Base-by-base conservation (phyloP, 1,140 invertebrate genomes). In the Lordiphosa collinella region DNA sequence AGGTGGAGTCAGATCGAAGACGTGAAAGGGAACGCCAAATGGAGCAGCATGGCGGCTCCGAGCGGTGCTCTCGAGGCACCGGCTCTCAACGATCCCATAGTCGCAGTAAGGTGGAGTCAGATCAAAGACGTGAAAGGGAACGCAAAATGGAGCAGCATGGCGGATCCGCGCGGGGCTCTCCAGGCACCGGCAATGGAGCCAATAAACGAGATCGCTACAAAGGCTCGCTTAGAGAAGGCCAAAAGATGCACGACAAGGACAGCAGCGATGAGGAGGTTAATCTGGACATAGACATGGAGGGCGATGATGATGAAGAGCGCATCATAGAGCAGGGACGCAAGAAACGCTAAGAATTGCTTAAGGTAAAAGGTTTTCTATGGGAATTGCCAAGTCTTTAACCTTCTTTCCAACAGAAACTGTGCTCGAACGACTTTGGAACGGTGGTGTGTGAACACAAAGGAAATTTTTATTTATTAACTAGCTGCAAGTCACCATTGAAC, bases 291-390 rank as follows among this genome's bases (percentile, higher is more conserved):
- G 93, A 96, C 43, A 94, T 96, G 59, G 95, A 96, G 38, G 97
- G 98, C 59, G 97, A 98, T 62, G 97, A 98, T 89, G 96, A 98
- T 88, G 97, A 98, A 88, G 96, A 98, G 89, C 93, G 94, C 58
- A 96, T 98, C 76, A 99, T 99, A 89, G 95, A 98, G 88, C 93
- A 93, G 80, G 91, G 96, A 70, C 92, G 97, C 60, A 96, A 96
- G 89, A 94, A 97, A 88, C 91, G 97, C 38, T 96, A 98, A 90
- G 95, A 96, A 86, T 90, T 99, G 2, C 86, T 98, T 31, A 95
- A 95, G 91, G 95, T 95, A 90, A 36, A 2, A 5, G 2, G 3
- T 7, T 22, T 22, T 36, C 10, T 8, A 14, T n/a, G 6, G 25
- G 5, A 9, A 3, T n/a, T 14, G 10, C 11, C 12, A 1, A 25